phyloP scores from a whole-genome alignment of 1,140 invertebrate species.

The Brachionus asplanchnoidis region DNA sequence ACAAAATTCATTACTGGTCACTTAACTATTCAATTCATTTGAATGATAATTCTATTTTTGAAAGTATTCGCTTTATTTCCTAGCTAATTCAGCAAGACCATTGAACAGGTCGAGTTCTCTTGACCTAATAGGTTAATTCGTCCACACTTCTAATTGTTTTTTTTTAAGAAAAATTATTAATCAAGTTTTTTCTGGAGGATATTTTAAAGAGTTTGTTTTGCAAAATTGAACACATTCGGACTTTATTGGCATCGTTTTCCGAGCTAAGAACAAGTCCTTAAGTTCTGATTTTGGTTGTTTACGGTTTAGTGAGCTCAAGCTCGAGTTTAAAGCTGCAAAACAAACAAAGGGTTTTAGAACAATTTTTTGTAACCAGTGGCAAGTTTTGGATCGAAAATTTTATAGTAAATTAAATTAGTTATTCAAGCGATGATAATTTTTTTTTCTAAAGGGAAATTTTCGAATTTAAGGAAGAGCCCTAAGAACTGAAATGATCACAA shows the following conservation, averaged over 20 bases:
- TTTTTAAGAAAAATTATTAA: background rate
- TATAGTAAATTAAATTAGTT: slow-evolving; percentile 17
- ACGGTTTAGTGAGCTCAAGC: background rate
- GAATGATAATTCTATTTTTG: background rate
- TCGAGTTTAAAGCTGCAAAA: background rate
- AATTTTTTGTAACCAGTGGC: background rate
- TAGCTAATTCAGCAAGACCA: background rate
- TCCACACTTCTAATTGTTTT: background rate
- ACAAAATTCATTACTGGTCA: slow-evolving; percentile 27
- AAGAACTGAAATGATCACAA: background rate
- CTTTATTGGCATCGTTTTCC: background rate
- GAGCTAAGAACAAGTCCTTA: background rate
- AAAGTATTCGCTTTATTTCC: background rate
- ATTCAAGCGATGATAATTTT: slow-evolving; percentile 37
- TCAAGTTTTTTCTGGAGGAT: background rate
- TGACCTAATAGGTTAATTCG: background rate
- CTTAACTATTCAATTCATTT: background rate
- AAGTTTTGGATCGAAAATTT: background rate
- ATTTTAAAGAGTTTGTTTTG: background rate
- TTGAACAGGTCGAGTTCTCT: background rate
- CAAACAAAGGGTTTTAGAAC: background rate
- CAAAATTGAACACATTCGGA: background rate
- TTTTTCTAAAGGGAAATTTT: background rate
- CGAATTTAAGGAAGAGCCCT: background rate
- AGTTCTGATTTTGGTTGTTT: background rate